phyloP scores from a whole-genome alignment of 2,113 vertebrate genomes.

The Stomatorhinus ivindoensis region DNA sequence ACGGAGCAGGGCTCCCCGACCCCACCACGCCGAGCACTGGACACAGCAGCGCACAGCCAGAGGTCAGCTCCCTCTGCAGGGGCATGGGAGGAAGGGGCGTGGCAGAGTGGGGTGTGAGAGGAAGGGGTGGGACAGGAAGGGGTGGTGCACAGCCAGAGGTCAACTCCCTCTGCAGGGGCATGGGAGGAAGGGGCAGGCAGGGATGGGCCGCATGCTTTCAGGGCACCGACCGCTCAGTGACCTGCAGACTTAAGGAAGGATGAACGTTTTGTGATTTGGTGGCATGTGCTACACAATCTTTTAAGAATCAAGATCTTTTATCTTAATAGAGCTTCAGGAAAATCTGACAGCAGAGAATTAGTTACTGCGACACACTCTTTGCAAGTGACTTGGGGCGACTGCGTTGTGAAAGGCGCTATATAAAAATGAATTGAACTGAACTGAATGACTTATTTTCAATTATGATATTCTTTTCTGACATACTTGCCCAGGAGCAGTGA shows the following conservation, averaged over 20 bases:
- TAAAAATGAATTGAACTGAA: neutral
- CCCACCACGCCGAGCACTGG: conserved; percentile 76
- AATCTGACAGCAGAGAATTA: neutral
- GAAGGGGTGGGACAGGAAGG: conserved; percentile 47
- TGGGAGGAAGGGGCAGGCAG: neutral
- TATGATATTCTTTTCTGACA: neutral
- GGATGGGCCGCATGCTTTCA: neutral
- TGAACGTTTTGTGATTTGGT: neutral
- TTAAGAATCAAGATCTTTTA: neutral
- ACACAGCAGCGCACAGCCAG: conserved; percentile 84
- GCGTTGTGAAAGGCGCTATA: neutral
- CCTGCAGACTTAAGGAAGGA: neutral
- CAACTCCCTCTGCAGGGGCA: too few relatives aligned
- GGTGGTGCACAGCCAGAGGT: conserved; percentile 85
- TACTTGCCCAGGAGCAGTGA: neutral
- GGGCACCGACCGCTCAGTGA: neutral
- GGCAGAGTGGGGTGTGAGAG: neutral
- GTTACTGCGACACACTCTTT: neutral
- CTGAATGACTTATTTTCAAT: neutral
- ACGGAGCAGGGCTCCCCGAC: conserved; percentile 83
- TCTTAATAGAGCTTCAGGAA: neutral
- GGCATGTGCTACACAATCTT: neutral
- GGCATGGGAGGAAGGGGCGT: neutral
- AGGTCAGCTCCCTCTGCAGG: conserved; percentile 53
- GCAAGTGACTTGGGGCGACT: neutral